phyloP scores from a whole-genome alignment of 2,888 invertebrate species.

The Drosophila neotestacea region DNA sequence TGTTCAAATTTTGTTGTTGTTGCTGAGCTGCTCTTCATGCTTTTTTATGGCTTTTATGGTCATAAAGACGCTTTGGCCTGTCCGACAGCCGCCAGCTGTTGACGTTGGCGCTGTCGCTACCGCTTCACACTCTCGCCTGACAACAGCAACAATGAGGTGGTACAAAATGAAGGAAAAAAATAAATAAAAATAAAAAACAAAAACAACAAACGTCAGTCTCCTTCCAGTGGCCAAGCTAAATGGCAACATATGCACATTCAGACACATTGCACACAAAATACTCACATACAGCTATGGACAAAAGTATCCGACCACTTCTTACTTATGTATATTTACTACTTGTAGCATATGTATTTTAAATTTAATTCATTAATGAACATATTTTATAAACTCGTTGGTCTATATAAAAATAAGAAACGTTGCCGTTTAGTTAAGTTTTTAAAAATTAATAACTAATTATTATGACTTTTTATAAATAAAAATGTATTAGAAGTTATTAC shows the following conservation, averaged over 20 bases:
- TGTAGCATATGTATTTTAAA: too few relatives aligned
- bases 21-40: constrained; percentile 59
- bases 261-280: constrained; percentile 29
- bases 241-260: constrained; percentile 70
- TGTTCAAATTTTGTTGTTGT: constrained; percentile 44
- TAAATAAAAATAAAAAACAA: constrained; percentile 26
- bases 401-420: too few relatives aligned
- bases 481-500: too few relatives aligned
- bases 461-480: too few relatives aligned
- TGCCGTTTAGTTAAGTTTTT: too few relatives aligned
- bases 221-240: constrained; percentile 47
- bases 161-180: constrained; percentile 11
- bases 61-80: constrained; percentile 75
- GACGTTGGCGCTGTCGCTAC: constrained; percentile 46
- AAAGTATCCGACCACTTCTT: too few relatives aligned
- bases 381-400: too few relatives aligned
- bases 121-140: constrained; percentile 64
- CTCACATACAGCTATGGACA: neutral
- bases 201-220: constrained; percentile 53
- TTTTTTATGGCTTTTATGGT: constrained; percentile 78
- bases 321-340: too few relatives aligned
- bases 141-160: constrained; percentile 36
- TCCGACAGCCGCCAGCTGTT: constrained; percentile 73
- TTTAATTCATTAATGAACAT: too few relatives aligned
- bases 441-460: too few relatives aligned